Percentiles rank a stretch among this genome's conserved stretches.
These are phyloP conservation scores for Hydriomena furcata DNA, from an alignment of 2,888 invertebrate species.

Conservation along the genomic window DNA sequence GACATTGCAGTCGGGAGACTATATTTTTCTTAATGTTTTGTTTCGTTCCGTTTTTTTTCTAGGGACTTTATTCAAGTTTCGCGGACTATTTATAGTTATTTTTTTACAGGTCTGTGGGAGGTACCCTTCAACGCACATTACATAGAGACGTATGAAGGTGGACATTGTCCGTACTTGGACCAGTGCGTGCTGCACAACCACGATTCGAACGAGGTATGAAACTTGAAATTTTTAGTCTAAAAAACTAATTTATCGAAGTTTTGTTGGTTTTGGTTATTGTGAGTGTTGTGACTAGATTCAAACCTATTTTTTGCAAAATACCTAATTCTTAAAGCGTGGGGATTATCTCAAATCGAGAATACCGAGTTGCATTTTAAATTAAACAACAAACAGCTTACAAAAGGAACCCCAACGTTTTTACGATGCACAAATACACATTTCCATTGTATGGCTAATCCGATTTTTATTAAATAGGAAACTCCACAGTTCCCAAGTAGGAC, in stretches of 20 bases:
- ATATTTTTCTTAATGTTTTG: no score
- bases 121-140: conserved; percentile 95
- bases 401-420: conserved; percentile 11
- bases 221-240: not conserved
- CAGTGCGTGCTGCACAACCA: conserved; percentile 96
- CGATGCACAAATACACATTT: conserved; percentile 12
- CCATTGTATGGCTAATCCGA: conserved; percentile 26
- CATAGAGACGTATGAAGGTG: conserved; percentile 94
- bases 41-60: no score
- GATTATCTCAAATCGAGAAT: no score
- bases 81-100: no score
- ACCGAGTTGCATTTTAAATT: not conserved
- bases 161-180: conserved; percentile 95
- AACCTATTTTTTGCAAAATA: no score
- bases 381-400: not conserved
- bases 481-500: conserved; percentile 32
- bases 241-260: not conserved
- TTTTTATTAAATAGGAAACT: conserved; percentile 29
- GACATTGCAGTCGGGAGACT: no score
- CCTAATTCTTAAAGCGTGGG: no score
- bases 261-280: no score
- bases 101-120: conserved; percentile 92
- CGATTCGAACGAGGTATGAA: conserved; percentile 85
- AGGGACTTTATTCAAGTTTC: no score
- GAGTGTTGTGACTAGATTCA: no score